A percentile compares a stretch with the other conserved stretches of the same genome.
phyloP scores from a whole-genome alignment of 2,113 vertebrate species.

The Columba livia region DNA sequence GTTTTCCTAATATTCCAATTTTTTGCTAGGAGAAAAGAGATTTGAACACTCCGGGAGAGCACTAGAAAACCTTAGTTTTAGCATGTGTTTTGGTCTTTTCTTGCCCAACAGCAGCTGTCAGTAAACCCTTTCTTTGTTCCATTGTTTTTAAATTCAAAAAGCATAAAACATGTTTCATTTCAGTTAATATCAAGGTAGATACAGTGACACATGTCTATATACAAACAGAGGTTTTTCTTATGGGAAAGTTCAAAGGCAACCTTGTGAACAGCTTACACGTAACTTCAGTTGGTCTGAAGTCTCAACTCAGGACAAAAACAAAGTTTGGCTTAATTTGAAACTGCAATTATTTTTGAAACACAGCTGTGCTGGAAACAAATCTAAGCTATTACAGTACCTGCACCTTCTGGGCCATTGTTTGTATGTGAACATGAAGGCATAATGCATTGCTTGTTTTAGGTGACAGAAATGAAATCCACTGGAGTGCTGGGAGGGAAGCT shows the following conservation, averaged over 20 bases:
- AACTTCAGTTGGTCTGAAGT: background rate
- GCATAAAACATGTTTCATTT: background rate
- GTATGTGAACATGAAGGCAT: background rate
- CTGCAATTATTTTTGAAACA: background rate
- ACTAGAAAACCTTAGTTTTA: background rate
- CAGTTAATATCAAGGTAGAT: background rate
- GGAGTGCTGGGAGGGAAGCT: background rate
- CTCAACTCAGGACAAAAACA: background rate
- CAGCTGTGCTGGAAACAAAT: background rate
- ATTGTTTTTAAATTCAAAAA: background rate
- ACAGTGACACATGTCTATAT: background rate
- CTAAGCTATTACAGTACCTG: background rate
- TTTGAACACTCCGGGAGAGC: background rate
- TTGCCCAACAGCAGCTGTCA: background rate
- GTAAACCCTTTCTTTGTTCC: background rate
- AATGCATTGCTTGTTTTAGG: background rate
- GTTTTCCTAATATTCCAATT: background rate
- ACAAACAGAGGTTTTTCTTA: background rate
- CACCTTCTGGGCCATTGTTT: background rate
- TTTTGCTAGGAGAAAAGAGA: background rate
- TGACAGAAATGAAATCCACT: background rate
- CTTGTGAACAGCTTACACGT: background rate
- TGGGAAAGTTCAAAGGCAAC: background rate
- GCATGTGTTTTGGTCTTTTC: background rate
- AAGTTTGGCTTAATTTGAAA: background rate